A percentile compares a stretch with the other conserved stretches of the same genome.
Conservation (phyloP, 2,797 vertebrate genomes). For the Remorina albescens region DNA sequence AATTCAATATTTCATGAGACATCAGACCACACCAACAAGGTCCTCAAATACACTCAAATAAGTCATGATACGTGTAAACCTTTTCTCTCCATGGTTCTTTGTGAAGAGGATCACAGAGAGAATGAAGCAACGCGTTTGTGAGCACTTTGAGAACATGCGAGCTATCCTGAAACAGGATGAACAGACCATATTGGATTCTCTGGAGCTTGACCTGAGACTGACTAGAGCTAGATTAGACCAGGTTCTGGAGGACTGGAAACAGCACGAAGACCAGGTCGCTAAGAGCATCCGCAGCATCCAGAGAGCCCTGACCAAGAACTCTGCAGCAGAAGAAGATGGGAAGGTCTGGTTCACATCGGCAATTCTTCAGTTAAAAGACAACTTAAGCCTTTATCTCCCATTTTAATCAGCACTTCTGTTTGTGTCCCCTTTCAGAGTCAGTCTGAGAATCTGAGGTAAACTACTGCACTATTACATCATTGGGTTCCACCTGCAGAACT, state of each 20-base stretch:
- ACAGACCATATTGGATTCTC: slow-evolving; percentile 64
- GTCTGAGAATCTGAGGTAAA: slow-evolving; percentile 65
- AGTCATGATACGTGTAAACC: too few species aligned
- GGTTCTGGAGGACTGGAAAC: slow-evolving; percentile 76
- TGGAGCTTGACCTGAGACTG: slow-evolving; percentile 78
- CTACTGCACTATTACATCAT: neutral
- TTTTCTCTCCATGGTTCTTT: neutral
- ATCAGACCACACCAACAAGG: neutral
- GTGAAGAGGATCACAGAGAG: slow-evolving; percentile 74
- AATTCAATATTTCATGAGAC: neutral
- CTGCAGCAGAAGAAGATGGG: neutral
- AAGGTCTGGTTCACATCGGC: slow-evolving; percentile 36
- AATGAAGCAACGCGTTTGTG: slow-evolving; percentile 80
- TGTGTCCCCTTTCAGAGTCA: slow-evolving; percentile 42
- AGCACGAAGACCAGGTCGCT: slow-evolving; percentile 72
- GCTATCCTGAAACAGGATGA: slow-evolving; percentile 74
- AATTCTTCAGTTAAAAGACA: neutral
- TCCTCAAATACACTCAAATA: neutral
- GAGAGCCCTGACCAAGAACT: slow-evolving; percentile 36
- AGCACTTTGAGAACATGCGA: slow-evolving; percentile 76
- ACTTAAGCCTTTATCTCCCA: neutral
- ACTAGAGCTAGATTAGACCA: slow-evolving; percentile 75
- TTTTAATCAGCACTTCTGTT: slow-evolving; percentile 17
- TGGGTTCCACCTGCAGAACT: neutral
- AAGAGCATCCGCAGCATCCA: slow-evolving; percentile 63